Evolutionary conservation across 2,113 vertebrate genomes (phyloP).

Genomic region (Ptilorrhoa leucosticta): DNA sequence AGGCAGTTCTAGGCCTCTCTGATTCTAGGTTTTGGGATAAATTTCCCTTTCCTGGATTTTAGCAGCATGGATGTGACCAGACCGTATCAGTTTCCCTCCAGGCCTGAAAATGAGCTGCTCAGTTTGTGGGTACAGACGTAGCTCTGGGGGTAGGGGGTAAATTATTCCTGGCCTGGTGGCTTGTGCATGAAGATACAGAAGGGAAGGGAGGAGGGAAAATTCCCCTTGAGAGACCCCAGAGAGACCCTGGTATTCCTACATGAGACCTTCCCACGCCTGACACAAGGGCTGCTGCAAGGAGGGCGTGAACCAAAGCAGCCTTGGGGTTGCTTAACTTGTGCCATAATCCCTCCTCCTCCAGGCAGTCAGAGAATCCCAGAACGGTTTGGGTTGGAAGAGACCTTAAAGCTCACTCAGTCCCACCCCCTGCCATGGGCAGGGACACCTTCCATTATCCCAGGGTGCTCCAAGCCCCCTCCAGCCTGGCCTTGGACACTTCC

Average conservation of each 20-base stretch:
- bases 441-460: background rate
- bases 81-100: background rate
- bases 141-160: background rate
- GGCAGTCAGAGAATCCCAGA: background rate
- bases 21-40: background rate
- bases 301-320: background rate
- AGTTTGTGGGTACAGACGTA: background rate
- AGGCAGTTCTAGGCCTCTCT: background rate
- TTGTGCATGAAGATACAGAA: background rate
- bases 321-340: accelerated
- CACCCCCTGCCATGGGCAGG: background rate
- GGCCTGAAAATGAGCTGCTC: background rate
- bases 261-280: background rate
- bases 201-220: background rate
- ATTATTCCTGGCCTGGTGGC: background rate
- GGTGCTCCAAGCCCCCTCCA: accelerated
- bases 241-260: background rate
- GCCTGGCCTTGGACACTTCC: background rate
- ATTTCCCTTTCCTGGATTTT: background rate
- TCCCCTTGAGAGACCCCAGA: accelerated
- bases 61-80: background rate
- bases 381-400: background rate
- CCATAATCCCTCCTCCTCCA: background rate
- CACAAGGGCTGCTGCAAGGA: background rate
- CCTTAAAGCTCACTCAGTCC: accelerated